Evolutionary conservation across 2,888 invertebrate species (phyloP).

Genomic region (Cantharis rustica): DNA sequence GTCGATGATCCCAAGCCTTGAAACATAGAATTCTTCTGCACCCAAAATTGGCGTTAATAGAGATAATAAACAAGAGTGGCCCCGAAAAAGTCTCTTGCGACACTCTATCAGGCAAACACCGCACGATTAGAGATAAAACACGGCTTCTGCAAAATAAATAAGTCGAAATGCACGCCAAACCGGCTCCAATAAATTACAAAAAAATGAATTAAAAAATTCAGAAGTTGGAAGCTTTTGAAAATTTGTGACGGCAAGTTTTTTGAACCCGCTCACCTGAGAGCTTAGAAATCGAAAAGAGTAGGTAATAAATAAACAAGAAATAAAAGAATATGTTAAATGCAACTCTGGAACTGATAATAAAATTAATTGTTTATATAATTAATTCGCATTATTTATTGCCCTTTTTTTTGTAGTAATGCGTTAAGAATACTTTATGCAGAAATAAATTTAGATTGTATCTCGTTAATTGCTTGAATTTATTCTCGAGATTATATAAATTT

Average conservation of each 20-base stretch:
- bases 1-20: not conserved
- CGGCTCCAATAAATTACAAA: not conserved
- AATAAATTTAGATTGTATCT: not conserved
- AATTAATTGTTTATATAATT: not conserved
- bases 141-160: not conserved
- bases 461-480: slow-evolving; percentile 2
- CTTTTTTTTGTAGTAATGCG: not conserved
- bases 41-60: not conserved
- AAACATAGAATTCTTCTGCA: not conserved
- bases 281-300: not conserved
- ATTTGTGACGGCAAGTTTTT: not conserved
- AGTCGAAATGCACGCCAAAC: not conserved
- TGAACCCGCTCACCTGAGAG: not conserved
- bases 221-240: not conserved
- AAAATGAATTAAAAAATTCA: not conserved
- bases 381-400: not conserved
- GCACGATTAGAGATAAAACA: not conserved
- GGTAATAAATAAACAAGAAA: not conserved
- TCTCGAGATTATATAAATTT: not conserved
- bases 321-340: not conserved
- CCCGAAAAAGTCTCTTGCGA: not conserved
- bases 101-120: not conserved
- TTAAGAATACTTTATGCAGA: not conserved
- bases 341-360: not conserved
- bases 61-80: not conserved